Evolutionary conservation across 2,113 vertebrate genomes (phyloP).

Genomic region (Corvus cornix): DNA sequence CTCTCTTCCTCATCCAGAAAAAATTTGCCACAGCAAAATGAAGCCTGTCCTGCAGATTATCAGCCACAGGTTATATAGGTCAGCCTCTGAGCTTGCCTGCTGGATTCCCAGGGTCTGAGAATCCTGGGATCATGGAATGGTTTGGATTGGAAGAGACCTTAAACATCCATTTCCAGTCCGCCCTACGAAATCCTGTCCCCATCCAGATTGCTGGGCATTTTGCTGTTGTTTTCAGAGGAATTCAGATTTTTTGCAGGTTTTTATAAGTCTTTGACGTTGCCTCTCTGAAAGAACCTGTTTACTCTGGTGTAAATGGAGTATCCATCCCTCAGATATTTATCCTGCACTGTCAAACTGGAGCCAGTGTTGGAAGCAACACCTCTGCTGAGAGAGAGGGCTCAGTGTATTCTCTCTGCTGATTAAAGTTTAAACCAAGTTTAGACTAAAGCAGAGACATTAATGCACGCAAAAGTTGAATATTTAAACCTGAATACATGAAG

Average conservation of each 20-base stretch:
- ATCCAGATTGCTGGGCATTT: background rate
- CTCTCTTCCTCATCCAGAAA: background rate
- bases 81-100: background rate
- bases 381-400: background rate
- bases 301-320: background rate
- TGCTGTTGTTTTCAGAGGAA: background rate
- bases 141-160: background rate
- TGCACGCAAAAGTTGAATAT: background rate
- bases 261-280: constrained; percentile 17
- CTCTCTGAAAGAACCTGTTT: background rate
- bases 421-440: constrained; percentile 20
- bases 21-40: background rate
- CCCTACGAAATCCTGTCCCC: background rate
- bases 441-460: background rate
- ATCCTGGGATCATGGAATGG: background rate
- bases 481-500: constrained; percentile 5
- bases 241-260: background rate
- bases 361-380: background rate
- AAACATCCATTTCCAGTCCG: background rate
- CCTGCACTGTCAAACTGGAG: background rate
- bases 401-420: background rate
- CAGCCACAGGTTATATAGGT: background rate
- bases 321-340: constrained; percentile 8
- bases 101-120: background rate
- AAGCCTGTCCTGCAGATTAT: background rate